Conservation (phyloP, 2,888 invertebrate species). For the Drosophila longiperda region DNA sequence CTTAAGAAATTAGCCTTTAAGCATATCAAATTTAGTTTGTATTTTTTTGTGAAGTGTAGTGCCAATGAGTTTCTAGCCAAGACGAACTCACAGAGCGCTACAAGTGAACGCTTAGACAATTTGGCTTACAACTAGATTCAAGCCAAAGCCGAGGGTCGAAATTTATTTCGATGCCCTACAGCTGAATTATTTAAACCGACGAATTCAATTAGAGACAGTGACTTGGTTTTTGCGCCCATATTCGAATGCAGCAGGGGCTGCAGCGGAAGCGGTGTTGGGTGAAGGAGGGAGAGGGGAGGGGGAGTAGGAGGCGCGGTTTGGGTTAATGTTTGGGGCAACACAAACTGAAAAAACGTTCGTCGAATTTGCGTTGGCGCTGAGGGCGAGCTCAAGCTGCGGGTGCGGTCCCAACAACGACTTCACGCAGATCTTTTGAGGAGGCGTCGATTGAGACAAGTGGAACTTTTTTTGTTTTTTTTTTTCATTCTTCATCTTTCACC, state of each 20-base stretch:
- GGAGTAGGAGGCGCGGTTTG: neutral
- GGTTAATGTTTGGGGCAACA: constrained; percentile 5
- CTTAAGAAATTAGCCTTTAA: neutral
- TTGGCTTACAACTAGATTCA: constrained; percentile 45
- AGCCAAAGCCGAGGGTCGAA: constrained; percentile 52
- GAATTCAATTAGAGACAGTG: constrained; percentile 85
- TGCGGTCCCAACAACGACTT: constrained; percentile 61
- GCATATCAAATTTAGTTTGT: too few species aligned
- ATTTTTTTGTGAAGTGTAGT: constrained; percentile 33
- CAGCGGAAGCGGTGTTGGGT: constrained; percentile 5
- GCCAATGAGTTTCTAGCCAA: constrained; percentile 32
- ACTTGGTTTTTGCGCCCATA: constrained; percentile 78
- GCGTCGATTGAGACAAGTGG: constrained; percentile 76
- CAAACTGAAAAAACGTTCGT: constrained; percentile 35
- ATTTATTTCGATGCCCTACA: constrained; percentile 82
- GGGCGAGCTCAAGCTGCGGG: constrained; percentile 71
- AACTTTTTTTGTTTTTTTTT: constrained; percentile 41
- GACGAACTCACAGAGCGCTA: constrained; percentile 47
- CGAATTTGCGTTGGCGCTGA: constrained; percentile 76
- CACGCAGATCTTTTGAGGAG: constrained; percentile 61
- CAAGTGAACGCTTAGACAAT: constrained; percentile 60
- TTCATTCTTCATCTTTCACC: constrained; percentile 28
- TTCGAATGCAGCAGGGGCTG: constrained; percentile 30
- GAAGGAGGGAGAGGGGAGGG: neutral
- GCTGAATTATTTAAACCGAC: constrained; percentile 85